These are phyloP conservation scores for Oryzias curvinotus DNA, from an alignment of 2,113 vertebrate genomes.

Conservation along the genomic window DNA sequence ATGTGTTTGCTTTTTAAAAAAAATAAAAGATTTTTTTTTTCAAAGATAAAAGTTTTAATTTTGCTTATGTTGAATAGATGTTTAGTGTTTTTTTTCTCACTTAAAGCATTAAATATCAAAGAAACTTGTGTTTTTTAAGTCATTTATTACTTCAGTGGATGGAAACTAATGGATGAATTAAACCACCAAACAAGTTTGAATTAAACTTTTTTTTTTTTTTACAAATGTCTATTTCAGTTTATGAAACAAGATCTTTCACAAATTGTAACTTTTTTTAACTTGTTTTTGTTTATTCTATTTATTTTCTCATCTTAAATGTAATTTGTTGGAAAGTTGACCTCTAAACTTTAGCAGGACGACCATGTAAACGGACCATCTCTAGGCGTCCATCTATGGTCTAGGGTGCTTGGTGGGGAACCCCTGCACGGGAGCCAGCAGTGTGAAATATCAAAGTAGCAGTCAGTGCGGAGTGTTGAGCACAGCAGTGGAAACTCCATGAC, in stretches of 20 bases:
- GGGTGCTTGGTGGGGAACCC: slow-evolving; percentile 69
- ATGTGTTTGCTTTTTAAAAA: slow-evolving; percentile 11
- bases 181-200: too few relatives aligned
- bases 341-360: slow-evolving; percentile 32
- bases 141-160: too few relatives aligned
- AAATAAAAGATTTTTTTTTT: too few relatives aligned
- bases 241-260: neutral
- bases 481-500: slow-evolving; percentile 77
- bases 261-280: neutral
- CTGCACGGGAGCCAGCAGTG: slow-evolving; percentile 41
- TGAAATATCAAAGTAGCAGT: slow-evolving; percentile 70
- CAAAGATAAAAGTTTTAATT: too few relatives aligned
- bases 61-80: too few relatives aligned
- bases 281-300: neutral
- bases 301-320: neutral
- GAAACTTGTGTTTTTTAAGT: too few relatives aligned
- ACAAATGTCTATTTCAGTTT: neutral
- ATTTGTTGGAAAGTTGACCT: slow-evolving; percentile 36
- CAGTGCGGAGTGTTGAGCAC: slow-evolving; percentile 37
- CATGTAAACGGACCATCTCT: slow-evolving; percentile 32
- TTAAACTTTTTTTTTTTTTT: too few relatives aligned
- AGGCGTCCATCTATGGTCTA: slow-evolving; percentile 61
- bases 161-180: too few relatives aligned
- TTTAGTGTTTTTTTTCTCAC: too few relatives aligned
- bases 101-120: too few relatives aligned